Evolutionary conservation across 2,113 vertebrate genomes (phyloP), one percentile per base, ranked within the genome.

Genomic region (Nycticebus coucang): DNA sequence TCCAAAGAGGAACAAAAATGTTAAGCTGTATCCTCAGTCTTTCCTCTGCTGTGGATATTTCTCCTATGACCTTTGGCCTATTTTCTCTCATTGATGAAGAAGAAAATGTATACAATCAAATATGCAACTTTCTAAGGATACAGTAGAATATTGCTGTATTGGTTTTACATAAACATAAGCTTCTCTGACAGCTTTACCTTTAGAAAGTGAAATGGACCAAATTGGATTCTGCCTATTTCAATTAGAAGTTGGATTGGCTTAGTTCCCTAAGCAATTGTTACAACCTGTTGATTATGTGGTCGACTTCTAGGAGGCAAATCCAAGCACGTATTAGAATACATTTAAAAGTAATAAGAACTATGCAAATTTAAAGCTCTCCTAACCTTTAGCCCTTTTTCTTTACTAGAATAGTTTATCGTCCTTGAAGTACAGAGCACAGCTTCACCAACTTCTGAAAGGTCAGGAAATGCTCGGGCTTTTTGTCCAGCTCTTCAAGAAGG

Each of bases 191-290:
- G 8, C 9, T 41, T 78, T 82, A 35, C 24, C 2, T 41, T 89
- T 71, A n/a, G 30, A 84, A 92, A 80, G 21, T 11, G 50, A 94
- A 92, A 87, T 91, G 69, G 80, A 53, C 30, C 37, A 64, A 84
- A 57, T 50, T 0, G 2, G 30, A 60, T 59, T 79, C 86, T 79
- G 45, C 91, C 66, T 68, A 19, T 15, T 85, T 5, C 55, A 57
- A 33, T 93, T 93, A 77, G 78, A 85, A 85, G 24, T 35, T 45
- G 37, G 45, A 71, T 81, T 33, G 30, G 9, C 2, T 19, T 6
- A n/a, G 53, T 0, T 26, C 9, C 2, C 15, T 22, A 71, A 77
- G 77, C 26, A 24, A 75, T 45, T 96, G 9, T 68, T 91, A 60
- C 11, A 81, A 50, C 53, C n/a, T 77, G 35, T 82, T 93, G 66